Conservation (phyloP, 1,140 invertebrate genomes). For the Drepana arcuata region DNA sequence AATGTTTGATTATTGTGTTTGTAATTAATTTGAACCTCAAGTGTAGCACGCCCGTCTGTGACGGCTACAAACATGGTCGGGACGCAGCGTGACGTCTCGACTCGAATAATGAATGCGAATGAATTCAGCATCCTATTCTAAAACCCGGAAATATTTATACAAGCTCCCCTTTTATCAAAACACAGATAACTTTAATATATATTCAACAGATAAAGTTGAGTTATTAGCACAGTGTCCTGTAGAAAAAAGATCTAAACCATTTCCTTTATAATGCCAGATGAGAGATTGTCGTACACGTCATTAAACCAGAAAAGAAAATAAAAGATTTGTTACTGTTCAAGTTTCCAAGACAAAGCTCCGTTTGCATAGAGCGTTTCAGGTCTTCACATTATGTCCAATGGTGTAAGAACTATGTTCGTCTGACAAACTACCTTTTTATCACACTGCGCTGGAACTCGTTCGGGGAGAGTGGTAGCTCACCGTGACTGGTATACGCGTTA, state of each 20-base stretch:
- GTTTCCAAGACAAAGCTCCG: constrained; percentile 15
- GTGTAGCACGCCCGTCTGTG: constrained; percentile 13
- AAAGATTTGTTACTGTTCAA: constrained; percentile 19
- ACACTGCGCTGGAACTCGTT: neutral
- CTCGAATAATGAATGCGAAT: constrained; percentile 21
- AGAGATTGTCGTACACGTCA: constrained; percentile 10
- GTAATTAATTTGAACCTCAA: constrained; percentile 2
- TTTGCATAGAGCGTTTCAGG: constrained; percentile 10
- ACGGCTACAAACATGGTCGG: constrained; percentile 14
- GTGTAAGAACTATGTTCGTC: constrained; percentile 5
- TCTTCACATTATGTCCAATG: constrained; percentile 7
- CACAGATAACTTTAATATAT: too few species aligned
- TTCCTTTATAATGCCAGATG: constrained; percentile 16
- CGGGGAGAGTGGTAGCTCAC: constrained; percentile 5
- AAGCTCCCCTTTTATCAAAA: too few species aligned
- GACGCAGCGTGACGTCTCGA: constrained; percentile 3
- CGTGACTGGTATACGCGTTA: constrained; percentile 6
- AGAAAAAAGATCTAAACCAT: too few species aligned
- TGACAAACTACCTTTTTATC: constrained; percentile 6
- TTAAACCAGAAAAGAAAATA: constrained; percentile 18
- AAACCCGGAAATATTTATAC: too few species aligned
- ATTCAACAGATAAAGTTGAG: too few species aligned
- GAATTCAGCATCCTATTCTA: too few species aligned
- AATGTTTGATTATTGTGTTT: too few species aligned
- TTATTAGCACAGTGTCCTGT: too few species aligned